phyloP scores from a whole-genome alignment of 2,113 vertebrate species.

The Electrona antarctica region DNA sequence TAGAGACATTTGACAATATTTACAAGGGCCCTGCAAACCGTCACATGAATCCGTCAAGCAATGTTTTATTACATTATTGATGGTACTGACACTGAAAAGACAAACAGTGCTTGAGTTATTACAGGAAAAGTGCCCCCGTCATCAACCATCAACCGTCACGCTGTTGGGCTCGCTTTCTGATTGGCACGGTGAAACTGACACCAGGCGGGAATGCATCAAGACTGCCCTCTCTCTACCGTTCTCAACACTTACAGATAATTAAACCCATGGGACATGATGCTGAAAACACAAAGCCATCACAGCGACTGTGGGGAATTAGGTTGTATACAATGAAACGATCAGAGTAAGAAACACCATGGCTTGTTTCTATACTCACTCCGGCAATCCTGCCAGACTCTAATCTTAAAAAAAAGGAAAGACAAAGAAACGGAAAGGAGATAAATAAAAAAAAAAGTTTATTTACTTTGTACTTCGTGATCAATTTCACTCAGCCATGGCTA shows the following conservation, averaged over 20 bases:
- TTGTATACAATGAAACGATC: conserved; percentile 25
- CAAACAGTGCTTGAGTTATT: too few species aligned
- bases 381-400: not conserved
- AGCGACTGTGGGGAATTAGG: conserved; percentile 22
- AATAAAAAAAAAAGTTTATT: not conserved
- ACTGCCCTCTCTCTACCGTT: conserved; percentile 73
- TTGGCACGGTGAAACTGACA: conserved; percentile 52
- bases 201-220: conserved; percentile 56
- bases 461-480: not conserved
- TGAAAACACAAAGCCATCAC: conserved; percentile 37
- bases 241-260: conserved; percentile 71
- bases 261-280: conserved; percentile 58
- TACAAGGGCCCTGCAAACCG: conserved; percentile 20
- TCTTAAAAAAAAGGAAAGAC: not conserved
- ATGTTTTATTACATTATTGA: too few species aligned
- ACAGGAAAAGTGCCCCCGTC: too few species aligned
- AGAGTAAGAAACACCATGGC: conserved; percentile 28
- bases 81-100: too few species aligned
- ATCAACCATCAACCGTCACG: too few species aligned
- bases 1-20: not conserved
- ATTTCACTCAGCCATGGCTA: too few species aligned
- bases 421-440: too few species aligned
- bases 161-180: conserved; percentile 27
- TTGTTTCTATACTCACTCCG: conserved; percentile 15
- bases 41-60: conserved; percentile 1